Conservation (phyloP, 2,113 vertebrate genomes). For the Furnarius figulus region DNA sequence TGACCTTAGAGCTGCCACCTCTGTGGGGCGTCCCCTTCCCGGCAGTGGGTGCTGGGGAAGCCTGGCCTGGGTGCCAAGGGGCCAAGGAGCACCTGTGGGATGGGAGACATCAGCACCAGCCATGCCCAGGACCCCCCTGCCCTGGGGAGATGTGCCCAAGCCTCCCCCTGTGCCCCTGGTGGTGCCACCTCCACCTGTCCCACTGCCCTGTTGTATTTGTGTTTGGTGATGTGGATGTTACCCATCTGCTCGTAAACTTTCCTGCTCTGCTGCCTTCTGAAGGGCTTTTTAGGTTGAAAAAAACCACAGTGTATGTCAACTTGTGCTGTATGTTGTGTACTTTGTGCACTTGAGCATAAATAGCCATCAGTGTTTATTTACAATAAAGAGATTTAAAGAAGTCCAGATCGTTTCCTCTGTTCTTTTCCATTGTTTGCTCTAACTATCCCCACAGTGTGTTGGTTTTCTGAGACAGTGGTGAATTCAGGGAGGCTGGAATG, state of each 20-base stretch:
- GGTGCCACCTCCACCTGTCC: not conserved
- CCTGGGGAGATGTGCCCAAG: not conserved
- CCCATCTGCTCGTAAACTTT: not conserved
- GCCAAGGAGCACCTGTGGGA: not conserved
- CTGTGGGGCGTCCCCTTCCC: not conserved
- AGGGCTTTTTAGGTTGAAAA: not conserved
- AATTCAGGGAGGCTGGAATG: not conserved
- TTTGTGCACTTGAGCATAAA: not conserved
- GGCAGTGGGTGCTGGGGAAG: not conserved
- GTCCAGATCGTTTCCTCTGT: not conserved
- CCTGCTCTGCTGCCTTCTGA: not conserved
- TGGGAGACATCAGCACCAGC: not conserved
- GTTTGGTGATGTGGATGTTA: not conserved
- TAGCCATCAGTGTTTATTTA: not conserved
- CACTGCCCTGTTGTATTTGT: not conserved
- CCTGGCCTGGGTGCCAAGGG: not conserved
- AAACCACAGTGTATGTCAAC: not conserved
- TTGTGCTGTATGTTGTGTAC: not conserved
- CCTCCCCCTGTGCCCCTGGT: not conserved
- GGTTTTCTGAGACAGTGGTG: not conserved
- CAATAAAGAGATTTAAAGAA: not conserved
- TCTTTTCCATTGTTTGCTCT: not conserved
- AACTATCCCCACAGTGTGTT: fast-evolving
- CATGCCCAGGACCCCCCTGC: not conserved
- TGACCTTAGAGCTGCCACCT: not conserved